Conservation (phyloP, 2,113 vertebrate species). For the Tichodroma muraria region DNA sequence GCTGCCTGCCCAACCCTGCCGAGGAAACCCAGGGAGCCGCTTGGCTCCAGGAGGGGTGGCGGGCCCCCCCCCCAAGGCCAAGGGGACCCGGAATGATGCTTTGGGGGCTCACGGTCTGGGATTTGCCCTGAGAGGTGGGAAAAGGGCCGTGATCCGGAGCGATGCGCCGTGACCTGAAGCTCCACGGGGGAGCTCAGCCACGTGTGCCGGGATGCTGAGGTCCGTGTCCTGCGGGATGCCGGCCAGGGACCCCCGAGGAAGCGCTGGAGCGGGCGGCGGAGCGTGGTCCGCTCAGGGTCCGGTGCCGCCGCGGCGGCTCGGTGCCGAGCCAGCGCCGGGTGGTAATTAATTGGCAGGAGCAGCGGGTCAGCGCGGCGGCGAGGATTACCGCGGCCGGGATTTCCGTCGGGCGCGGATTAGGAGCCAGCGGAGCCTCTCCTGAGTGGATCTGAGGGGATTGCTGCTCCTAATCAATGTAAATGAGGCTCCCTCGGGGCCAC, state of each 20-base stretch:
- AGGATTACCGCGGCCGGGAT: conserved; percentile 50
- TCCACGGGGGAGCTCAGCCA: not conserved
- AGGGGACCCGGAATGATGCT: no score
- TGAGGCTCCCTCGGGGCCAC: conserved; percentile 57
- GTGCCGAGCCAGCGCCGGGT: not conserved
- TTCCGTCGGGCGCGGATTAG: conserved; percentile 58
- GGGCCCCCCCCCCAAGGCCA: fast-evolving
- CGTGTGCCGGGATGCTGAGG: not conserved
- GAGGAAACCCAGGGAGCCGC: not conserved
- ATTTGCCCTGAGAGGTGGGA: not conserved
- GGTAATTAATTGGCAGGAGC: conserved; percentile 58
- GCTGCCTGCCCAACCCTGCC: conserved; percentile 8
- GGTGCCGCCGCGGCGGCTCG: not conserved
- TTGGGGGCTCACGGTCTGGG: fast-evolving
- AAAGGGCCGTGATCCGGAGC: not conserved
- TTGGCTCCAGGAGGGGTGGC: fast-evolving
- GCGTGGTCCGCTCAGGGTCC: not conserved
- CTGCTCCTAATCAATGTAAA: conserved; percentile 53
- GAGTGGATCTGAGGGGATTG: conserved; percentile 65
- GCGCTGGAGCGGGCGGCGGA: fast-evolving
- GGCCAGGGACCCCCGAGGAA: no score
- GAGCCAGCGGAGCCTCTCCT: conserved; percentile 39
- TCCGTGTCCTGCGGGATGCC: fast-evolving
- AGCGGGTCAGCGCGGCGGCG: conserved; percentile 28
- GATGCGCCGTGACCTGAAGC: not conserved